Base-by-base conservation (phyloP, 1,140 invertebrate species). In the Mylabris phalerata region DNA sequence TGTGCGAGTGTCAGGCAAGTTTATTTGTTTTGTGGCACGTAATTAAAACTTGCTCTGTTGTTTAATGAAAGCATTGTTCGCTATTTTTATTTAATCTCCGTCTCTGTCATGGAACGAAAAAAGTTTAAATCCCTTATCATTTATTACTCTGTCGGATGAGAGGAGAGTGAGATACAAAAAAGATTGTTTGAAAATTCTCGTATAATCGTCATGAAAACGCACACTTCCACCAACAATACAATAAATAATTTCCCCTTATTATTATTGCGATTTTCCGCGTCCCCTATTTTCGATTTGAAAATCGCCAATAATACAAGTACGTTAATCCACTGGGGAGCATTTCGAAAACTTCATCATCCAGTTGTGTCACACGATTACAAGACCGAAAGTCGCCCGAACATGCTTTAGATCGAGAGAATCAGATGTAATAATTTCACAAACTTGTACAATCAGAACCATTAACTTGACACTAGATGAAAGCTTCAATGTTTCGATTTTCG, bases 21-120 rank as follows among this genome's bases (percentile, higher is more conserved):
- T 55, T 55, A 55, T 55, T 55, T 55, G 52, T 55, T 55, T 55
- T 55, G 44, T 55, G 52, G 52, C 52, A 55, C 44, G 39, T 60
- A 60, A 60, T 60, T 60, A 55, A 60, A 60, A 60, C 59, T 60
- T 55, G 47, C 49, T 58, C 38, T 55, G 59, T 60, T 55, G 48
- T 55, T 55, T 55, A 60, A 60, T 54, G 52, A 49, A 59, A 59
- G 51, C 52, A 60, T 50, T 55, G 52, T 55, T 27, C 49, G 51
- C 44, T 51, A 60, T 46, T 60, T 60, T 60, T 55, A 55, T 55
- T 60, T 60, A 60, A 60, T 60, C 52, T 55, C 40, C 52, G 45
- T 60, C 24, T 51, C 44, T 60, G 59, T 60, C 54, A 55, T 48
- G 59, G 50, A 60, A 60, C 52, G 52, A 50, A 52, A 44, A 55